Percentiles rank a stretch among this genome's conserved stretches.
Evolutionary conservation across 1,140 invertebrate species (phyloP).

Genomic region (Polyergus mexicanus): DNA sequence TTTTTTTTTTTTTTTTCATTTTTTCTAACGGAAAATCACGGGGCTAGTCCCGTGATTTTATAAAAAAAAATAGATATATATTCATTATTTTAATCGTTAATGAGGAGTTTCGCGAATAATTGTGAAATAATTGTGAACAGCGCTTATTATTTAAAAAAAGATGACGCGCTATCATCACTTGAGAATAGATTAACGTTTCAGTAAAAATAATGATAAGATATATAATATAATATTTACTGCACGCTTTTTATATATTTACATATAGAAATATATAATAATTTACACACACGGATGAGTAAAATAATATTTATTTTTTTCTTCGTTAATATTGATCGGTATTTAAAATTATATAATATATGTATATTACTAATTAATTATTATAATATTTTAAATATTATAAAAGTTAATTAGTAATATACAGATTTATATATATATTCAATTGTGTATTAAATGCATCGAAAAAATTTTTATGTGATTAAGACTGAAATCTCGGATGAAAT

Average conservation of each 20-base stretch:
- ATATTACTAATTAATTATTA: constrained; percentile 13
- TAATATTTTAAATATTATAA: background rate
- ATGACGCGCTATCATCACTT: background rate
- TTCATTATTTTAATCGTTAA: constrained; percentile 59
- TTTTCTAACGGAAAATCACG: constrained; percentile 66
- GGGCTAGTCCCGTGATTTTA: constrained; percentile 40
- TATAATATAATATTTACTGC: background rate
- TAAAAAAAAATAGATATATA: constrained; percentile 33
- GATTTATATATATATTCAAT: background rate
- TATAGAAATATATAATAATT: background rate
- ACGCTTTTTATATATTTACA: background rate
- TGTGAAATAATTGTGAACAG: background rate
- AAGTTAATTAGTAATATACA: background rate
- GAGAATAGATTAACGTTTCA: background rate
- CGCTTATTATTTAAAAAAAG: background rate
- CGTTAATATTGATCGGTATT: background rate
- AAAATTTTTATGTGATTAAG: constrained; percentile 1
- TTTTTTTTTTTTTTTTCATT: constrained; percentile 64
- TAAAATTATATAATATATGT: background rate
- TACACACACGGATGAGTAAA: background rate
- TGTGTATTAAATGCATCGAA: background rate
- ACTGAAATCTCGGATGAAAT: constrained; percentile 9
- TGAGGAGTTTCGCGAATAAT: background rate
- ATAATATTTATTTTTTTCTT: background rate
- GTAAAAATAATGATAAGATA: background rate